A percentile compares a stretch with the other conserved stretches of the same genome.
Evolutionary conservation across 2,797 vertebrate species (phyloP).

Genomic region (Mus minutoides): DNA sequence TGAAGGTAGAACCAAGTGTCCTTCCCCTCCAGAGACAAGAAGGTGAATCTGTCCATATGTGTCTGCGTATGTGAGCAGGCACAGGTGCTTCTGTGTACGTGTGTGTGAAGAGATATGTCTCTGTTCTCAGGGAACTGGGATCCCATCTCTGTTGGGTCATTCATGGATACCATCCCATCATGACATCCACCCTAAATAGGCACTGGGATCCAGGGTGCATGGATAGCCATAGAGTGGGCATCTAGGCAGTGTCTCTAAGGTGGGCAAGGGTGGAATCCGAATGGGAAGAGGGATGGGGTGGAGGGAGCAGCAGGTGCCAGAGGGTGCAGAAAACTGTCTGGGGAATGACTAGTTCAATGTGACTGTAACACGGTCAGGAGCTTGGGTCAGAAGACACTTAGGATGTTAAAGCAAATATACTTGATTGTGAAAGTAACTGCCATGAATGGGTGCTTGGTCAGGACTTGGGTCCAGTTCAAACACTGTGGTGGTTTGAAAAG

Average conservation of each 20-base stretch:
- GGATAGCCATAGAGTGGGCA: neutral
- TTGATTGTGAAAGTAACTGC: neutral
- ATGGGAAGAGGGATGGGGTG: neutral
- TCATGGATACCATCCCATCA: rapidly evolving
- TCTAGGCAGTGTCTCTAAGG: neutral
- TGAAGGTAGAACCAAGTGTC: neutral
- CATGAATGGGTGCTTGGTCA: neutral
- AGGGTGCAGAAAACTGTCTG: neutral
- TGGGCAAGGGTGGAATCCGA: neutral
- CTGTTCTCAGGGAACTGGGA: neutral
- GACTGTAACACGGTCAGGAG: neutral
- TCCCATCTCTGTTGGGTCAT: neutral
- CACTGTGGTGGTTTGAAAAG: neutral
- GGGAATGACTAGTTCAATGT: neutral
- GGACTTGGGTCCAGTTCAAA: neutral
- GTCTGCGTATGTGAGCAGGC: no score
- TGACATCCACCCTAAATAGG: rapidly evolving
- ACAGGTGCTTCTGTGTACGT: neutral
- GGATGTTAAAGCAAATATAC: neutral
- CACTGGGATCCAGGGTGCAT: neutral
- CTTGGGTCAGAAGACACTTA: neutral
- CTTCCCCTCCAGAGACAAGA: neutral
- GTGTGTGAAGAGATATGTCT: neutral
- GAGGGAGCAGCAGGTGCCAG: neutral
- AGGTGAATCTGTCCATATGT: neutral